Base-by-base conservation (phyloP, 1,140 invertebrate species). In the Calephelis virginiensis region DNA sequence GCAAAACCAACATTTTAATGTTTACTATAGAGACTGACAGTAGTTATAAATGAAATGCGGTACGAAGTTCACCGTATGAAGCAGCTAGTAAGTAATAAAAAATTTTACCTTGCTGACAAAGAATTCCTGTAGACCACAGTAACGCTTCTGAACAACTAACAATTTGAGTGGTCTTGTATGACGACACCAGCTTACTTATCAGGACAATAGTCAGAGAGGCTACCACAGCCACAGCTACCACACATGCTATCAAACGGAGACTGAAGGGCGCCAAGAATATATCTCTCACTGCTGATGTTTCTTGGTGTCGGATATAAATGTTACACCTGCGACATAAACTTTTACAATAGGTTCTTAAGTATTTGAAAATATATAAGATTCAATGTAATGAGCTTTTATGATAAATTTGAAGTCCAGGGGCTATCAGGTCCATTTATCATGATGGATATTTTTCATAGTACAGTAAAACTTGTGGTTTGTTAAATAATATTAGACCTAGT, bases 251-350 rank as follows among this genome's bases (percentile, higher is more conserved):
- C 12, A 94, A 78, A 11, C 86, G 86, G 8, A 85, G 83, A 67
- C 92, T 93, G 68, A 94, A 94, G 0, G 94, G 94, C 38, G 92
- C 92, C 13, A 94, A 66, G 78, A 94, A 94, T 82, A 94, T 94
- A 68, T 94, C 93, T 4, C 93, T 88, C 17, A 93, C 92, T 9
- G 92, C 92, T 8, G 92, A 92, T 5, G 92, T 93, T 64, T 93
- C 92, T 71, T 94, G 90, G 9, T 93, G 93, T 38, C 93, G 92
- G 53, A 94, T 93, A 72, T 94, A 94, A 71, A 94, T 94, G 56
- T 94, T 94, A 72, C 92, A 93, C 87, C 94, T 94, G 50, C 0
- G 76, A 84, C 71, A 56, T 63, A 8, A 65, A 66, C 45, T 8
- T 10, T 59, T 13, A 7, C 56, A 28, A 4, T 28, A 17, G 17